These are phyloP conservation scores for Subacronicta megacephala DNA, from an alignment of 2,888 invertebrate genomes.

Conservation along the genomic window DNA sequence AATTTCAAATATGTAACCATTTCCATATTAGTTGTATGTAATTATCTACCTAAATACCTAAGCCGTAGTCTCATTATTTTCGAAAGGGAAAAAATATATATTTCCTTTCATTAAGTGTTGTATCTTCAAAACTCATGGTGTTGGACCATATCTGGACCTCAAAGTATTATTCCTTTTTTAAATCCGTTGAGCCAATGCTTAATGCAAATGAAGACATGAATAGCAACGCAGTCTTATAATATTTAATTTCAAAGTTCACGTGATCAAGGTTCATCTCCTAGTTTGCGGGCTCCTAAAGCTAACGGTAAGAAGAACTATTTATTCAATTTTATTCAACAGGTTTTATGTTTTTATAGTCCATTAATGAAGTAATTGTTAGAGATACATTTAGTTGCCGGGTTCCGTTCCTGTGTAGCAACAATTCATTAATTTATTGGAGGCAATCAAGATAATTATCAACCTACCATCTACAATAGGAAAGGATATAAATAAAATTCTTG, in stretches of 20 bases:
- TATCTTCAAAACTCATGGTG: too few species aligned
- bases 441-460: constrained; percentile 43
- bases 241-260: not conserved
- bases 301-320: constrained; percentile 43
- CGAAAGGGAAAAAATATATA: too few species aligned
- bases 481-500: constrained; percentile 14
- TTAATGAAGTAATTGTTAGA: constrained; percentile 57
- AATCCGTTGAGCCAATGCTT: too few species aligned
- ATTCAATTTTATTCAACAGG: constrained; percentile 50
- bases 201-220: too few species aligned
- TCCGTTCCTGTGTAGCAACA: constrained; percentile 36
- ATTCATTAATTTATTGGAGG: constrained; percentile 51
- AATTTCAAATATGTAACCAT: too few species aligned
- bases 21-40: too few species aligned
- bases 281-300: constrained; percentile 14
- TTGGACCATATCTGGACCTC: too few species aligned
- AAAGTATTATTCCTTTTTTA: too few species aligned
- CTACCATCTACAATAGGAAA: constrained; percentile 30
- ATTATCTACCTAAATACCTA: too few species aligned
- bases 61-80: too few species aligned
- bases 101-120: too few species aligned
- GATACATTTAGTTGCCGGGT: constrained; percentile 36
- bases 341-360: constrained; percentile 55
- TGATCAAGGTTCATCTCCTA: not conserved
- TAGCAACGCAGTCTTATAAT: too few species aligned